Evolutionary conservation across 2,797 vertebrate genomes (phyloP).

Genomic region (Acipenser ruthenus): DNA sequence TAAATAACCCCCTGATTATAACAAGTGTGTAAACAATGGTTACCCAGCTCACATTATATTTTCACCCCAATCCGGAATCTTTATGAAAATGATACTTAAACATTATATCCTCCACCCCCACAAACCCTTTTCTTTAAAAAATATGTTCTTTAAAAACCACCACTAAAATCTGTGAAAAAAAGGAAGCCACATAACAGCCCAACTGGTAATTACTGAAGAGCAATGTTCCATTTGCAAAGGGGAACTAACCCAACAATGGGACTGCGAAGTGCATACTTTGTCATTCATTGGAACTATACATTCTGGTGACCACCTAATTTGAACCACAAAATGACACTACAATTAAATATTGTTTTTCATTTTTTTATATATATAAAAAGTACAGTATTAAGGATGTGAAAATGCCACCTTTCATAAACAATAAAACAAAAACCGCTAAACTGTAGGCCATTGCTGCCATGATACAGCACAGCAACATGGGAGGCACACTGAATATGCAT

Average conservation of each 20-base stretch:
- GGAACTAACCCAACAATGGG: neutral
- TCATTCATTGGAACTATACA: slow-evolving; percentile 5
- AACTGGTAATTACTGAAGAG: neutral
- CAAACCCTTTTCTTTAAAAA: neutral
- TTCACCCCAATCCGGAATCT: neutral
- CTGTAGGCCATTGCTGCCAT: too few species aligned
- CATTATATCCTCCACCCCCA: neutral
- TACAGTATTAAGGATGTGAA: too few species aligned
- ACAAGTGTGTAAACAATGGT: slow-evolving; percentile 5
- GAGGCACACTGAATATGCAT: too few species aligned
- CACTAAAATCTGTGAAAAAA: neutral
- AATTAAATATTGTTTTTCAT: too few species aligned
- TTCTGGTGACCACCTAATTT: slow-evolving; percentile 2
- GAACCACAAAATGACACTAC: slow-evolving; percentile 8
- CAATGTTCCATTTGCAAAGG: too few species aligned
- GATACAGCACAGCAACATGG: too few species aligned
- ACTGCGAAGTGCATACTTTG: neutral
- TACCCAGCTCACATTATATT: neutral
- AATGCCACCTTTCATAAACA: too few species aligned
- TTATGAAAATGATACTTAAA: slow-evolving; percentile 1
- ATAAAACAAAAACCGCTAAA: too few species aligned
- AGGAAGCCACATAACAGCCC: neutral
- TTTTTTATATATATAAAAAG: too few species aligned
- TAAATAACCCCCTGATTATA: slow-evolving; percentile 6
- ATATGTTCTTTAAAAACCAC: neutral